phyloP scores from a whole-genome alignment of 2,888 invertebrate species.

The Lasioglossum villosulum region DNA sequence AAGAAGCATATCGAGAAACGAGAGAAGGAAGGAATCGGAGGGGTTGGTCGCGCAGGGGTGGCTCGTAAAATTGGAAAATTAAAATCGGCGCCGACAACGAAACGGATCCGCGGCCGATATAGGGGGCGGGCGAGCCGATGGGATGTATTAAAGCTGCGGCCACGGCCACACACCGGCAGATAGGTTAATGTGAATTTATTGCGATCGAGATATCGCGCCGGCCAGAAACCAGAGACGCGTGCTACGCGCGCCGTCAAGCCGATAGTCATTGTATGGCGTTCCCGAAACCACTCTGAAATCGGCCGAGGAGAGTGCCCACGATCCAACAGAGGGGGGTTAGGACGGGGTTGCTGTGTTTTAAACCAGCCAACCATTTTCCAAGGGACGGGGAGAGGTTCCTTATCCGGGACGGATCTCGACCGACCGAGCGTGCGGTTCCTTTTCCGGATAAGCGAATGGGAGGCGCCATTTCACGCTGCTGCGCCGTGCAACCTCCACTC shows the following conservation, averaged over 20 bases:
- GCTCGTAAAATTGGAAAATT: constrained; percentile 72
- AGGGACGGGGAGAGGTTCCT: constrained; percentile 41
- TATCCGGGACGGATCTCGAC: constrained; percentile 45
- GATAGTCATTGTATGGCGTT: constrained; percentile 73
- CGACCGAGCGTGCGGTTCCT: constrained; percentile 46
- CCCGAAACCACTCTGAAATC: constrained; percentile 65
- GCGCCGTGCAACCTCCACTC: not conserved
- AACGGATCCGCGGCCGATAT: constrained; percentile 46
- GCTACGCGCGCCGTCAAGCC: constrained; percentile 76
- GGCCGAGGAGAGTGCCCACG: constrained; percentile 35
- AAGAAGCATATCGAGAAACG: not conserved
- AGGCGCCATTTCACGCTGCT: not conserved
- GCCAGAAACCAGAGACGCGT: constrained; percentile 81
- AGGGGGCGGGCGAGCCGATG: constrained; percentile 36
- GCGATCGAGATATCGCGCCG: constrained; percentile 80
- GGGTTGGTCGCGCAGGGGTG: not conserved
- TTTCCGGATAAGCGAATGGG: constrained; percentile 34
- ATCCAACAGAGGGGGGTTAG: constrained; percentile 19
- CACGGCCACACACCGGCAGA: constrained; percentile 76
- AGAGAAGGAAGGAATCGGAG: not conserved
- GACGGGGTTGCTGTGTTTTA: constrained; percentile 69
- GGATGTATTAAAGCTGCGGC: constrained; percentile 76
- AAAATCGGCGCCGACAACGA: constrained; percentile 72
- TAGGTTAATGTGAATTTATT: constrained; percentile 84
- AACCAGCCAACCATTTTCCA: constrained; percentile 71